Conservation (phyloP, 2,888 invertebrate genomes). For the Leucophenga maculata region DNA sequence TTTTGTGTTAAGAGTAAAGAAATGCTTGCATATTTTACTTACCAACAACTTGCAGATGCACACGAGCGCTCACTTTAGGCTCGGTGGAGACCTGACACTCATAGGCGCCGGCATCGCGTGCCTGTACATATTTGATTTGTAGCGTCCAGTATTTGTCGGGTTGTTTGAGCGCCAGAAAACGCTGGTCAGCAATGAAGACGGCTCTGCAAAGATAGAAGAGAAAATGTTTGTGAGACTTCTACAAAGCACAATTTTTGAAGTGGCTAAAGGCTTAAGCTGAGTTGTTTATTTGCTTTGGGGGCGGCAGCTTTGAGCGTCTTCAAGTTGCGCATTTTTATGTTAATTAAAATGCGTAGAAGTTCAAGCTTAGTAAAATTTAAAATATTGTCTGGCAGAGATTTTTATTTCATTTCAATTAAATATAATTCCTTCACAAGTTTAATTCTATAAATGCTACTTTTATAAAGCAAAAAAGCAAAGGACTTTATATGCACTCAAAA, state of each 20-base stretch:
- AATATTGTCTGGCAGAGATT: too few relatives aligned
- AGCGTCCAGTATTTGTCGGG: constrained; percentile 82
- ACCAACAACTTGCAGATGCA: constrained; percentile 93
- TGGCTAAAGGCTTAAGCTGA: too few relatives aligned
- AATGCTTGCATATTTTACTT: constrained; percentile 72
- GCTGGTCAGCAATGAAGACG: constrained; percentile 93
- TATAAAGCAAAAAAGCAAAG: too few relatives aligned
- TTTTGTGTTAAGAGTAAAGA: constrained; percentile 29
- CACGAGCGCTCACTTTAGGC: constrained; percentile 94
- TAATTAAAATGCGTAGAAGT: too few relatives aligned
- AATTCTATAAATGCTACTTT: background rate
- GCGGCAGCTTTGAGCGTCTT: too few relatives aligned
- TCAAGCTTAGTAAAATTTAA: too few relatives aligned
- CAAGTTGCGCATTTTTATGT: too few relatives aligned
- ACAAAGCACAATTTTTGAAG: too few relatives aligned
- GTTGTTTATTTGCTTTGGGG: too few relatives aligned
- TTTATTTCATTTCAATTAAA: too few relatives aligned
- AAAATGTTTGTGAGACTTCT: constrained; percentile 35
- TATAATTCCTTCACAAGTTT: too few relatives aligned
- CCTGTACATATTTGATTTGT: constrained; percentile 92
- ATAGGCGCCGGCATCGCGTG: constrained; percentile 91
- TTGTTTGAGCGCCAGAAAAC: constrained; percentile 85
- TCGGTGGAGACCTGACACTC: constrained; percentile 96
- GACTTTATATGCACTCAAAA: too few relatives aligned
- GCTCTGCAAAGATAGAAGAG: constrained; percentile 67